Conservation (phyloP, 2,888 invertebrate species). For the Chaetogeoica ovagalla region DNA sequence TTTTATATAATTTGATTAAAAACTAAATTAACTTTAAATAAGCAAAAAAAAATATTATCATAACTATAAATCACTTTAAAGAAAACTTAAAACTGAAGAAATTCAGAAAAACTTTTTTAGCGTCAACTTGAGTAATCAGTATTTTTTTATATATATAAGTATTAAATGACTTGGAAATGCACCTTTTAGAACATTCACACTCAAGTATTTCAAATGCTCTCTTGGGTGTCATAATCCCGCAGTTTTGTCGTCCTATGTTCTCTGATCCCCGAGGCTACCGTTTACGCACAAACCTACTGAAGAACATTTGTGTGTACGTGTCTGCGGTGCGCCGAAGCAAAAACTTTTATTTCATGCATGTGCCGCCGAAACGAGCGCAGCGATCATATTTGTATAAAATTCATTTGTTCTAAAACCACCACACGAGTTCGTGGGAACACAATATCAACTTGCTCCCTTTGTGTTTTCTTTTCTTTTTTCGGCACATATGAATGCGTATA, state of each 20-base stretch:
- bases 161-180: constrained; percentile 44
- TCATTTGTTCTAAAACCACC: not conserved
- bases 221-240: constrained; percentile 37
- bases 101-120: constrained; percentile 15
- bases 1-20: too few species aligned
- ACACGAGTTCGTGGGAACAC: not conserved
- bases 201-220: constrained; percentile 13
- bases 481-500: not conserved
- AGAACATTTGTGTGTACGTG: not conserved
- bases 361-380: not conserved
- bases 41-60: too few species aligned
- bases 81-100: not conserved
- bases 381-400: not conserved
- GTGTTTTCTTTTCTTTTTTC: too few species aligned
- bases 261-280: constrained; percentile 15
- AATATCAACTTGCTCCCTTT: not conserved
- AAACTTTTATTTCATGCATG: not conserved
- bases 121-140: constrained; percentile 28
- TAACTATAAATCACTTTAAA: too few species aligned
- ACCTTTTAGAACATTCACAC: constrained; percentile 31
- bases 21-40: too few species aligned
- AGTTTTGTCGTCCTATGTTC: constrained; percentile 8
- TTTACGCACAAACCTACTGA: constrained; percentile 1
- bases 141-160: constrained; percentile 36
- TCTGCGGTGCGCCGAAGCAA: not conserved